These are phyloP conservation scores for Fragum sueziense DNA, from an alignment of 2,888 invertebrate species.

Conservation along the genomic window DNA sequence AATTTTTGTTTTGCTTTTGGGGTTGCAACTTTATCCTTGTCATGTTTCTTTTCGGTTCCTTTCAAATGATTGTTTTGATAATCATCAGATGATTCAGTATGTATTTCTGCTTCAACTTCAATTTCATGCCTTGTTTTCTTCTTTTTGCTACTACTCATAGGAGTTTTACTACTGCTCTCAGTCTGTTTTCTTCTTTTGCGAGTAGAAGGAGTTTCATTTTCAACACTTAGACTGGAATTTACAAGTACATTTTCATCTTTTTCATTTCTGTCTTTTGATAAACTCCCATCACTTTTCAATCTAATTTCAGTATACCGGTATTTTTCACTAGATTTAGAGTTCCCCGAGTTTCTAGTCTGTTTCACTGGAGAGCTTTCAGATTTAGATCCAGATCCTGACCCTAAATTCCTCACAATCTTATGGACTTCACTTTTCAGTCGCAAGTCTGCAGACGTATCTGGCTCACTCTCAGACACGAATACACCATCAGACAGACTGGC, in stretches of 20 bases:
- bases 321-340: background rate
- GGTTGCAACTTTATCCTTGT: background rate
- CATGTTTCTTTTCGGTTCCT: background rate
- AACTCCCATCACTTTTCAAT: too few relatives aligned
- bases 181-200: background rate
- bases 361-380: background rate
- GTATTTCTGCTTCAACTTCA: background rate
- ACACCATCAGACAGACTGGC: background rate
- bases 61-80: background rate
- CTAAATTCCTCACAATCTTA: background rate
- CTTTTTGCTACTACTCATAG: background rate
- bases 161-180: background rate
- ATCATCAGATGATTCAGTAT: background rate
- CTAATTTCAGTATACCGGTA: too few relatives aligned
- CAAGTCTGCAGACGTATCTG: background rate
- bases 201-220: background rate
- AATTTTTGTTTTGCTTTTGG: background rate
- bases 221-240: background rate
- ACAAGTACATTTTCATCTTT: background rate
- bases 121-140: too few relatives aligned
- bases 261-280: too few relatives aligned
- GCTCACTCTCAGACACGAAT: slow-evolving; percentile 6
- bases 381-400: background rate
- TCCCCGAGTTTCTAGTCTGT: background rate
- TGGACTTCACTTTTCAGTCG: background rate